Evolutionary conservation across 2,797 vertebrate species (phyloP), one percentile per base, ranked within the genome.

Genomic region (Emydoidea blandingii): DNA sequence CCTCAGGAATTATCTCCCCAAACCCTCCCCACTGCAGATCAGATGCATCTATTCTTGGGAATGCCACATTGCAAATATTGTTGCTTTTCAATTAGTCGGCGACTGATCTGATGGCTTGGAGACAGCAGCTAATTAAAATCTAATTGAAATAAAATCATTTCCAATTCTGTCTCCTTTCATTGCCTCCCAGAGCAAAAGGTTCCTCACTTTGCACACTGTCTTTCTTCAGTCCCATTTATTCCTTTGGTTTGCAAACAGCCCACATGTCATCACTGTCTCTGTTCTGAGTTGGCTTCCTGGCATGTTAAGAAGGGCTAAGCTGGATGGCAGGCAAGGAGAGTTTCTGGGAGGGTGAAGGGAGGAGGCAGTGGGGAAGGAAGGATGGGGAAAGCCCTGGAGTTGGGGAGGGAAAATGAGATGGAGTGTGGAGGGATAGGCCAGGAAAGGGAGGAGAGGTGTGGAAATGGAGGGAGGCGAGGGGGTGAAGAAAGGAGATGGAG

Each of bases 81-180:
- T 96, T 97, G 96, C 94, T 97, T 98, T 98, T 97, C 98, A 98
- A 97, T 98, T 98, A 98, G 97, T 98, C 89, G 93, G 96, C 82
- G 92, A 96, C 96, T 8, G 95, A 98, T 97, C 96, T 62, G 5
- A 96, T 0, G 86, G 95, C 96, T 97, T 65, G 18, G 97, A 98
- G 96, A 98, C 95, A 97, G 96, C 88, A 90, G 97, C 97, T 98
- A 98, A 98, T 98, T 98, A 98, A 98, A 98, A 97, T 93, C 97
- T 98, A 98, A 98, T 97, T 98, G 98, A 98, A 98, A 98, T 97
- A 94, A 98, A 98, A 98, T 95, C 65, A 97, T 98, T 97, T 97
- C 95, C 95, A 96, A 89, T 95, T 94, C 97, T 52, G 87, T 92
- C 37, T 89, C 90, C 91, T 94, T 97, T 94, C 74, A 50, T 92